These are phyloP conservation scores for Natrix natrix DNA, from an alignment of 2,797 vertebrate species.

Conservation along the genomic window DNA sequence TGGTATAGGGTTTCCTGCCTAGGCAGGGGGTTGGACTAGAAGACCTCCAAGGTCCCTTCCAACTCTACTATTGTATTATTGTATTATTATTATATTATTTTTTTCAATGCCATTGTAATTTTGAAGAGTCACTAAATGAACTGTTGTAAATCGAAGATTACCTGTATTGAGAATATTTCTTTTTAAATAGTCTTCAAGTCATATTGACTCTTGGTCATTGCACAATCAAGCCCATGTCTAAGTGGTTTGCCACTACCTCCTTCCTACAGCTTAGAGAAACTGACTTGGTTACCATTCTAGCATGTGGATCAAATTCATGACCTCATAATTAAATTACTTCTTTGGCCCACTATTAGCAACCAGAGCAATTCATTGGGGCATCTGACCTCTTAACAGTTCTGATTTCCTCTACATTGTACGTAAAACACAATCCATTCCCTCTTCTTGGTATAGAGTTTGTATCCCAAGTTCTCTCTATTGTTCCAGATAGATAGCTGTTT, in stretches of 20 bases:
- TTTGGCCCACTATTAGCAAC: background rate
- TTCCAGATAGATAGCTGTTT: background rate
- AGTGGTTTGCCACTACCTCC: background rate
- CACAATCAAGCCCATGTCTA: background rate
- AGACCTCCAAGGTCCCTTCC: too few relatives aligned
- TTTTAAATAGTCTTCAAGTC: background rate
- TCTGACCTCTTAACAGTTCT: background rate
- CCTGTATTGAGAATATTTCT: background rate
- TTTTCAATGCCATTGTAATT: background rate
- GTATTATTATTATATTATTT: too few relatives aligned
- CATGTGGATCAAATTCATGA: background rate
- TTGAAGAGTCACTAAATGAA: background rate
- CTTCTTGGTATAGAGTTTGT: background rate
- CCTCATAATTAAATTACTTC: background rate
- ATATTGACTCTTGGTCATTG: background rate
- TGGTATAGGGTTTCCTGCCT: too few relatives aligned
- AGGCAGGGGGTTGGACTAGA: too few relatives aligned
- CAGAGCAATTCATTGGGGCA: background rate
- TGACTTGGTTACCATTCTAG: background rate
- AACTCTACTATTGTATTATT: too few relatives aligned
- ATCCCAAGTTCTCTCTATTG: background rate
- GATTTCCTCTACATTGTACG: background rate
- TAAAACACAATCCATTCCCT: background rate
- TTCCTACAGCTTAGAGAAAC: background rate
- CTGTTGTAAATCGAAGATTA: background rate